Evolutionary conservation across 2,888 invertebrate genomes (phyloP).

Genomic region (Mythimna lalbum): DNA sequence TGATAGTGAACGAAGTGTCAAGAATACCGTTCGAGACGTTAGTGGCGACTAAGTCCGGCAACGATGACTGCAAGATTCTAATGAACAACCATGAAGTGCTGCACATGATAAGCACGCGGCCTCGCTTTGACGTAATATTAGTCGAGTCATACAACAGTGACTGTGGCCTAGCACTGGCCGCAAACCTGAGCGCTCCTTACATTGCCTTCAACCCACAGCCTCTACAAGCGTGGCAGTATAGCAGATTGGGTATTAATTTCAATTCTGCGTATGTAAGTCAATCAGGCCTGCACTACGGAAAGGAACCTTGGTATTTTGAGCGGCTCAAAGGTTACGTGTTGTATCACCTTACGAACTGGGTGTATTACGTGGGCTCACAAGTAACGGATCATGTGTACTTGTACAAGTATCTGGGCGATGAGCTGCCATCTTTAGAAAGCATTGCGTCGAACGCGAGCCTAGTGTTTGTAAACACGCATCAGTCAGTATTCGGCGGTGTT

Average conservation of each 20-base stretch:
- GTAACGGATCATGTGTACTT: slow-evolving; percentile 85
- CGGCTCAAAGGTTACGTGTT: slow-evolving; percentile 83
- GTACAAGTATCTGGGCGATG: slow-evolving; percentile 88
- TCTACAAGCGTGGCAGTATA: slow-evolving; percentile 89
- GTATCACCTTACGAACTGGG: slow-evolving; percentile 85
- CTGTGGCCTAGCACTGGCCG: slow-evolving; percentile 93
- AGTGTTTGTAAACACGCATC: slow-evolving; percentile 92
- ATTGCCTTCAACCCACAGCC: slow-evolving; percentile 91
- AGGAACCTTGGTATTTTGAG: slow-evolving; percentile 86
- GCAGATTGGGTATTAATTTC: slow-evolving; percentile 86
- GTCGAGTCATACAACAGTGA: slow-evolving; percentile 94
- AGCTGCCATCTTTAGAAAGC: slow-evolving; percentile 89
- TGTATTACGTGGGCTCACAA: slow-evolving; percentile 86
- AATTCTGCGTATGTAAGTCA: slow-evolving; percentile 89
- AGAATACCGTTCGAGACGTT: slow-evolving; percentile 87
- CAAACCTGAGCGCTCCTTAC: slow-evolving; percentile 92
- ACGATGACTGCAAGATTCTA: slow-evolving; percentile 87
- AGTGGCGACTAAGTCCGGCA: slow-evolving; percentile 86
- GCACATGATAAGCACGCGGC: slow-evolving; percentile 87
- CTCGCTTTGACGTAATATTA: slow-evolving; percentile 93
- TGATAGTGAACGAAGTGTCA: slow-evolving; percentile 86
- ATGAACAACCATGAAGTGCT: slow-evolving; percentile 88
- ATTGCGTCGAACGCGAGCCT: slow-evolving; percentile 91
- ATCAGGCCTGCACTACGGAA: slow-evolving; percentile 84
- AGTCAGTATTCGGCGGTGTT: slow-evolving; percentile 91